Evolutionary conservation across 2,113 vertebrate species (phyloP), one percentile per base, ranked within the genome.

Genomic region (Hemibagrus wyckioides): DNA sequence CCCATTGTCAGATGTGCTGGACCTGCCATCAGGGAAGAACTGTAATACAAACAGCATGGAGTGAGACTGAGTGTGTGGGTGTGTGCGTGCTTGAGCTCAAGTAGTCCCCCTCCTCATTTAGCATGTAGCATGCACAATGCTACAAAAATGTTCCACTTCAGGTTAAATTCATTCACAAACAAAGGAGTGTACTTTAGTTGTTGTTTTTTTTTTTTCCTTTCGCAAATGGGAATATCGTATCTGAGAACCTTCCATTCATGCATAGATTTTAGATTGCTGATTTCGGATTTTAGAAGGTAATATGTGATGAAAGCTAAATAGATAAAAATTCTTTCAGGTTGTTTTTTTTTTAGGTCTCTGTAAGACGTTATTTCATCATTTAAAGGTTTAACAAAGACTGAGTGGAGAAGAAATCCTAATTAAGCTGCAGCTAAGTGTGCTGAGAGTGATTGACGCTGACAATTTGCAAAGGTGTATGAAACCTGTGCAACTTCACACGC

Each of bases 1-100:
- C 89, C 93, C 91, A 94, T 95, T 95, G 95, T 95, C 93, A 89
- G 90, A 90, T 90, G 81, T 85, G 80, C 83, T 83, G 69, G 56
- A 44, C n/a, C 23, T 52, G 41, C 81, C 87, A 92, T 86, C 90
- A 80, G 81, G 91, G 91, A 92, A 80, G 79, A 83, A 28, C 82
- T 56, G 36, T 83, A 79, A 88, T 71, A 87, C n/a, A 83, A 73
- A 89, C 83, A 77, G 71, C 61, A 86, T 65, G 67, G n/a, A 82
- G 85, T 1, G 25, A 59, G 59, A 56, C 61, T 67, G 85, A 67
- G 76, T 86, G 61, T 80, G 79, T 73, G 52, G 39, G 63, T 73
- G 80, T 82, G 85, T 50, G 80, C 56, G 61, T 80, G 61, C 77
- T 80, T 54, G n/a, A 69, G 61, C 48, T 80, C 61, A 69, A 85